These are phyloP conservation scores for Mixornis gularis DNA, from an alignment of 2,113 vertebrate species.

Conservation along the genomic window DNA sequence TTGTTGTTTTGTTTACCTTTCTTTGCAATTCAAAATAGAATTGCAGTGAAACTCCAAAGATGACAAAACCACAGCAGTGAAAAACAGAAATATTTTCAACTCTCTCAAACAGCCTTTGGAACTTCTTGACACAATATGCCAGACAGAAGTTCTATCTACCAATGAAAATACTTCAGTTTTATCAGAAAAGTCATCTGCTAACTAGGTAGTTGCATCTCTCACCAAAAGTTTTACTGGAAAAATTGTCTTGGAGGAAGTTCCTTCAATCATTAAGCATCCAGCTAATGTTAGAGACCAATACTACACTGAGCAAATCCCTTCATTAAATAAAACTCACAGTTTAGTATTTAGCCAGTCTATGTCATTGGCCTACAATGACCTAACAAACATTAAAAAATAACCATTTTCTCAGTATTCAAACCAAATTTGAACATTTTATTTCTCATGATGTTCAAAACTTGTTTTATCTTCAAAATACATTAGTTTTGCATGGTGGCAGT, in stretches of 20 bases:
- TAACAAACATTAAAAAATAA: background rate
- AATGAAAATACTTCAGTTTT: background rate
- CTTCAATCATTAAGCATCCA: background rate
- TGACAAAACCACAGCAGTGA: background rate
- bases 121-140: background rate
- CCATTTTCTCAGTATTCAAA: background rate
- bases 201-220: background rate
- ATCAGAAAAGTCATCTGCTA: background rate
- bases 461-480: background rate
- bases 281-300: background rate
- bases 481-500: background rate
- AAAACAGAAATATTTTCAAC: background rate
- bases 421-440: background rate
- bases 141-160: background rate
- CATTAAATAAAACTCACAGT: background rate
- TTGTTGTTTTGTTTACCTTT: background rate
- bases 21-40: conserved; percentile 14
- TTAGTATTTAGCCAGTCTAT: background rate
- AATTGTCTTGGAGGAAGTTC: background rate
- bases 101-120: background rate
- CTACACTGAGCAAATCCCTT: background rate
- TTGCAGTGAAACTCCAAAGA: background rate
- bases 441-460: background rate
- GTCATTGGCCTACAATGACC: background rate
- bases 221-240: background rate